Conservation (phyloP, 2,113 vertebrate genomes). For the Mugil cephalus region DNA sequence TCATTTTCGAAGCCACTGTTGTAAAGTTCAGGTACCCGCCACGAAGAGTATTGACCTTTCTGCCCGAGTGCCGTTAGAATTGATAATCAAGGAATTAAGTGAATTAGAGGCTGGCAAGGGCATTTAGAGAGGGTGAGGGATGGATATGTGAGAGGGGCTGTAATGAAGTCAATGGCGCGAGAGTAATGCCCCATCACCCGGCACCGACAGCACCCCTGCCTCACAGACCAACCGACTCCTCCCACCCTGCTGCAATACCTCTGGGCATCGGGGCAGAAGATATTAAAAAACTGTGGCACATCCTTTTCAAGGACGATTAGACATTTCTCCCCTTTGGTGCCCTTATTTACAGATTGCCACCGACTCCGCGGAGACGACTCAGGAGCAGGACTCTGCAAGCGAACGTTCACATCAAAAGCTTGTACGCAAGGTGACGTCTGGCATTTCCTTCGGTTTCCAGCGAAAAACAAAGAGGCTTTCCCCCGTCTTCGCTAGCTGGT, state of each 20-base stretch:
- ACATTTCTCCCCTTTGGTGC: slow-evolving; percentile 69
- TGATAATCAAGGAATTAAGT: slow-evolving; percentile 84
- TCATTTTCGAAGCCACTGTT: slow-evolving; percentile 40
- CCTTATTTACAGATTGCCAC: slow-evolving; percentile 72
- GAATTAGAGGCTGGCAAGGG: slow-evolving; percentile 79
- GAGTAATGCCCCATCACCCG: slow-evolving; percentile 81
- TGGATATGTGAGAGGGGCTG: slow-evolving; percentile 78
- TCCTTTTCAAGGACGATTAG: slow-evolving; percentile 82
- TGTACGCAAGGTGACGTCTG: slow-evolving; percentile 39
- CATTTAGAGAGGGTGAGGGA: slow-evolving; percentile 71
- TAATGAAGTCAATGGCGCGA: slow-evolving; percentile 84
- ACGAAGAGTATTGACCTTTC: slow-evolving; percentile 80
- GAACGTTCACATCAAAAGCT: slow-evolving; percentile 51
- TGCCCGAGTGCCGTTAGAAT: slow-evolving; percentile 73
- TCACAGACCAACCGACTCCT: slow-evolving; percentile 50
- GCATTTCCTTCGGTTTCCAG: slow-evolving; percentile 39
- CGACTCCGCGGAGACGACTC: slow-evolving; percentile 49
- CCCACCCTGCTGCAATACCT: slow-evolving; percentile 66
- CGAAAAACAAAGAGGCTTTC: slow-evolving; percentile 24
- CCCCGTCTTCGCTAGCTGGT: slow-evolving; percentile 15
- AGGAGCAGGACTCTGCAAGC: slow-evolving; percentile 37
- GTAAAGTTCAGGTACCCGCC: slow-evolving; percentile 71
- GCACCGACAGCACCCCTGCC: slow-evolving; percentile 60
- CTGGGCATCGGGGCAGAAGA: slow-evolving; percentile 76
- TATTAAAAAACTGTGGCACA: slow-evolving; percentile 78